Base-by-base conservation (phyloP, 37 sponge, comb jelly and placozoan genomes). In the Beroe ovata region DNA sequence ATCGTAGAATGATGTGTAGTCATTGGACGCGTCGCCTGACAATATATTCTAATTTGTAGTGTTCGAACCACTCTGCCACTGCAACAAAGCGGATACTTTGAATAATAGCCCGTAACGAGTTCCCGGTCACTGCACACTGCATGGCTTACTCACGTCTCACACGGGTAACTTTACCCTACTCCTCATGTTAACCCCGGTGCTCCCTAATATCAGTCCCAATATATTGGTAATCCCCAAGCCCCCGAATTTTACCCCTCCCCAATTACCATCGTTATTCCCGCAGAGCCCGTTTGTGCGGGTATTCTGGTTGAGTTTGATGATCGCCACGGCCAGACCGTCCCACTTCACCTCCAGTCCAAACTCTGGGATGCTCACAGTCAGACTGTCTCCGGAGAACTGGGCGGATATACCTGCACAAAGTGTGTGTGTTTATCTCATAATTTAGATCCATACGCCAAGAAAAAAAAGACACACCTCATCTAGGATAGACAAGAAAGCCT, bases 241-340 rank as follows among this genome's bases (percentile, higher is more conserved):
- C n/a, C n/a, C n/a, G n/a, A n/a, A n/a, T n/a, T n/a, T n/a, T n/a
- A n/a, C n/a, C n/a, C n/a, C n/a, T n/a, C n/a, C 18, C 59, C 18
- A 11, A n/a, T n/a, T n/a, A 77, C 84, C 84, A 36, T 77, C 54
- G 54, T 77, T 77, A 39, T 77, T 36, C 28, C 84, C 84, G 41
- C 84, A 77, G 35, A 77, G 35, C 22, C 84, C 84, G 54, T 42
- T 38, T 6, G 84, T 77, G 1, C 54, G 84, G 19, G 54, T 77
- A 26, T 77, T 25, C 54, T 39, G 26, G 38, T 39, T 21, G 11
- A 42, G 54, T 30, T n/a, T 21, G 42, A 77, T 42, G 28, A 28
- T 77, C 19, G 84, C 84, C 4, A 21, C 84, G 1, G 38, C n/a
- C 2, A 77, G 47, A 38, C 84, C 84, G 47, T 77, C 84, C 42